phyloP scores from a whole-genome alignment of 2,113 vertebrate species.

The Crypturellus undulatus region DNA sequence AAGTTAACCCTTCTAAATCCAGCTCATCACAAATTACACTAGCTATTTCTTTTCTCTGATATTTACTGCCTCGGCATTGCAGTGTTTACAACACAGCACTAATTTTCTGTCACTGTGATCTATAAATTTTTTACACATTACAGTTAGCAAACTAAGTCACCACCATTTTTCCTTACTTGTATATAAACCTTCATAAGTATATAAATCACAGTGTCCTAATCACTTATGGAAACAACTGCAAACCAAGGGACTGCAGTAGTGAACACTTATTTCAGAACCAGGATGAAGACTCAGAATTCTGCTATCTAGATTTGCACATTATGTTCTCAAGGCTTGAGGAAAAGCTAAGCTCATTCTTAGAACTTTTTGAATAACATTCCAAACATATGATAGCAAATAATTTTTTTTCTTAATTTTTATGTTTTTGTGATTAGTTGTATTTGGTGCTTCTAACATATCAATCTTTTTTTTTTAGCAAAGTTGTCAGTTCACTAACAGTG shows the following conservation, averaged over 20 bases:
- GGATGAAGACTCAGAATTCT: accelerated
- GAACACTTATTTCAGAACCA: background rate
- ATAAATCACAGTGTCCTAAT: background rate
- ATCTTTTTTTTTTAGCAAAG: background rate
- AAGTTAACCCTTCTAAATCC: background rate
- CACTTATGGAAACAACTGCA: background rate
- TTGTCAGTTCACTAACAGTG: background rate
- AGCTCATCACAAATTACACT: background rate
- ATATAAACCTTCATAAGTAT: background rate
- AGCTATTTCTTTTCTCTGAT: no score
- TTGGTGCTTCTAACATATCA: accelerated
- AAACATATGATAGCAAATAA: background rate
- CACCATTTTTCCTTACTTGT: no score
- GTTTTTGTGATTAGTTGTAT: background rate
- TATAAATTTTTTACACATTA: background rate
- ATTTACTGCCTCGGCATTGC: background rate
- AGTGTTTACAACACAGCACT: background rate
- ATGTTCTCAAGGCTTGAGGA: background rate
- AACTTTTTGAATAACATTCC: background rate
- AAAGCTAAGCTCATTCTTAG: background rate
- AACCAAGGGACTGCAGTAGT: background rate
- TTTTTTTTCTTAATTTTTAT: background rate
- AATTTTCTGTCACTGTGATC: background rate
- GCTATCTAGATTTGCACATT: background rate
- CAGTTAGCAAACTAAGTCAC: no score